phyloP scores from a whole-genome alignment of 2,797 vertebrate genomes.

The Microctenopoma lineatum region DNA sequence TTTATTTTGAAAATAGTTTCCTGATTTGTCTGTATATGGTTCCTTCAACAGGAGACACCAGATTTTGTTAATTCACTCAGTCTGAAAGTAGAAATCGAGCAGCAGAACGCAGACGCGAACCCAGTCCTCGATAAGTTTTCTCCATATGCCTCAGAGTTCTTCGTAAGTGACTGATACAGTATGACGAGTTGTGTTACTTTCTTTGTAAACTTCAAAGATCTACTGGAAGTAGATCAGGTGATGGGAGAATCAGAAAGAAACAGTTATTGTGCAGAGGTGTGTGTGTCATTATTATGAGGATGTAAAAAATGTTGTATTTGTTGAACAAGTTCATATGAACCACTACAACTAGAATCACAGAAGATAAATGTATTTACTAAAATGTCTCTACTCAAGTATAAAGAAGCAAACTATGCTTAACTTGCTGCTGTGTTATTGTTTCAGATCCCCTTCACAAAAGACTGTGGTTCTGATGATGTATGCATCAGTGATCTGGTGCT shows the following conservation, averaged over 20 bases:
- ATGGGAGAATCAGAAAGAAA: too few species aligned
- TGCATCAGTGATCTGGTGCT: constrained; percentile 89
- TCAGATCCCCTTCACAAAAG: constrained; percentile 91
- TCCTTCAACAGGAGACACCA: constrained; percentile 83
- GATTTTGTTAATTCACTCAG: constrained; percentile 88
- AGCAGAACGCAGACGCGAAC: constrained; percentile 81
- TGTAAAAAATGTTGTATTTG: too few species aligned
- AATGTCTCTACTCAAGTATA: background rate
- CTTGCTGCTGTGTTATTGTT: constrained; percentile 7
- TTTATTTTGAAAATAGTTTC: background rate
- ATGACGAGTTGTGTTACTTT: background rate
- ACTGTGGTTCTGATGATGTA: constrained; percentile 91
- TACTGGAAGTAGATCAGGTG: too few species aligned
- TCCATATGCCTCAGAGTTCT: constrained; percentile 84
- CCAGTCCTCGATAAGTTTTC: constrained; percentile 88
- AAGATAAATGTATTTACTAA: background rate
- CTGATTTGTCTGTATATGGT: background rate
- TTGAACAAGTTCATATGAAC: background rate
- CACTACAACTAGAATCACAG: background rate
- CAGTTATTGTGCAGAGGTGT: constrained; percentile 2
- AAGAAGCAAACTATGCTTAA: background rate
- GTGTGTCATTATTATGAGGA: too few species aligned
- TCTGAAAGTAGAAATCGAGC: constrained; percentile 86
- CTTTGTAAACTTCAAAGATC: background rate
- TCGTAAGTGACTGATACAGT: constrained; percentile 81